phyloP scores from a whole-genome alignment of 1,140 invertebrate species.

The Gryllus bimaculatus region DNA sequence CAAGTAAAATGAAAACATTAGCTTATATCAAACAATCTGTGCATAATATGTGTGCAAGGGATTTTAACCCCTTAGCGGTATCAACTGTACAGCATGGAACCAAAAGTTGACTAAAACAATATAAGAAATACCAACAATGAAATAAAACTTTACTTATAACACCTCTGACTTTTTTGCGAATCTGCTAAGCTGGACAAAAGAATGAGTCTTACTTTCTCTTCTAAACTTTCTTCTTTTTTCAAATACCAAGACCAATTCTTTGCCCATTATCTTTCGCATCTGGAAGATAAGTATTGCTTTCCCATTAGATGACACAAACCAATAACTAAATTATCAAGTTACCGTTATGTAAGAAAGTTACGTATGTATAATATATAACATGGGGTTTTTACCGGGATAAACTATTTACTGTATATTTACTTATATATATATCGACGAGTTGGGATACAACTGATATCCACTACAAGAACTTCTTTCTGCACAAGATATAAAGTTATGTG shows the following conservation, averaged over 20 bases:
- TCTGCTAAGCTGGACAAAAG: too few species aligned
- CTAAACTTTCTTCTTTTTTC: neutral
- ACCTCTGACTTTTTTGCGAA: neutral
- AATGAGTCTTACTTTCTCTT: too few species aligned
- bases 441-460: neutral
- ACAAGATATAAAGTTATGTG: too few species aligned
- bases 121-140: neutral
- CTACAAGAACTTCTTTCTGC: too few species aligned
- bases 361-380: neutral
- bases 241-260: neutral
- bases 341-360: conserved; percentile 1
- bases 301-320: neutral
- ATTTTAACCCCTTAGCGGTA: neutral
- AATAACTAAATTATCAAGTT: neutral
- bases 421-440: neutral
- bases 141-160: neutral
- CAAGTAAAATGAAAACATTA: neutral
- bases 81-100: neutral
- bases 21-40: neutral
- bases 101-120: neutral
- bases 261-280: neutral
- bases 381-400: neutral
- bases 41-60: neutral
- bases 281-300: neutral
- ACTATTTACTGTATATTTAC: neutral